These are phyloP conservation scores for Barypeithes pellucidus DNA, from an alignment of 2,888 invertebrate species.

Conservation along the genomic window DNA sequence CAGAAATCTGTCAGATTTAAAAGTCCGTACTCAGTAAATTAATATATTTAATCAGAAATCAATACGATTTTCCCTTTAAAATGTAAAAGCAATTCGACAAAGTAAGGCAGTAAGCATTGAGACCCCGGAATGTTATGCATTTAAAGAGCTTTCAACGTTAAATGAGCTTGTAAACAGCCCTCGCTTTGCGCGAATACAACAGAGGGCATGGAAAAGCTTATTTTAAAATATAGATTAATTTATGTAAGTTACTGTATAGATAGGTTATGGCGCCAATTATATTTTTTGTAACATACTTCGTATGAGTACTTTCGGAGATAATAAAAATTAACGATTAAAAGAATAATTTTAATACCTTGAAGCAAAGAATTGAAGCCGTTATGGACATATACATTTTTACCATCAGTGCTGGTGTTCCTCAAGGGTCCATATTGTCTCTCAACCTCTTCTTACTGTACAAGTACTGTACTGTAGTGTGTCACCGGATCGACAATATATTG, in stretches of 20 bases:
- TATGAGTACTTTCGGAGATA: too few species aligned
- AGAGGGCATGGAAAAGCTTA: conserved; percentile 11
- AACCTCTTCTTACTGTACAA: too few species aligned
- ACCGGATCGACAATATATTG: too few species aligned
- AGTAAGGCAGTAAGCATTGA: conserved; percentile 63
- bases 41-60: conserved; percentile 54
- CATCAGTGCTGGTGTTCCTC: too few species aligned
- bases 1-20: conserved; percentile 44
- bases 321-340: too few species aligned
- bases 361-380: too few species aligned
- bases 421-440: too few species aligned
- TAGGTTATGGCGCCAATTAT: too few species aligned
- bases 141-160: conserved; percentile 68
- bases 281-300: too few species aligned
- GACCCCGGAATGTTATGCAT: conserved; percentile 67
- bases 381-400: too few species aligned
- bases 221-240: conserved; percentile 3
- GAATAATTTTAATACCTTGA: too few species aligned
- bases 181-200: conserved; percentile 38
- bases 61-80: conserved; percentile 55
- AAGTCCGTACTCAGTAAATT: conserved; percentile 50
- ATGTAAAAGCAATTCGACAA: conserved; percentile 65
- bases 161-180: conserved; percentile 68
- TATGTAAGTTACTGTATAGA: neutral
- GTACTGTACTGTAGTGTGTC: too few species aligned